Evolutionary conservation across 2,888 invertebrate species (phyloP), one percentile per base, ranked within the genome.

Genomic region (Deroplatys truncata): DNA sequence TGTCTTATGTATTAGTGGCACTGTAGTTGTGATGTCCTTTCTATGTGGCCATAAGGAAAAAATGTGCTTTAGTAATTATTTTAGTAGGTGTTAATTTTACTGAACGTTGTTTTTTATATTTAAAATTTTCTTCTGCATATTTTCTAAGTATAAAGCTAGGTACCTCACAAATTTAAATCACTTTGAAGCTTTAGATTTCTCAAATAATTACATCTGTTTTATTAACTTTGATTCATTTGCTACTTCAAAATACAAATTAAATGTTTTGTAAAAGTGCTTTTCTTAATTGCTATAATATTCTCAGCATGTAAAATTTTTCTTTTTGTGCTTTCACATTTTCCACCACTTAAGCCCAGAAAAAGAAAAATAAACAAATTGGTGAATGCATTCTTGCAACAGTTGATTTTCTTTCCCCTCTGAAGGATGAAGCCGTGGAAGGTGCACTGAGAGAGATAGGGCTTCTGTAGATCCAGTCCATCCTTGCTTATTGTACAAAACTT

Each of bases 381-480:
- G 56, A 72, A 72, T 72, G 56, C 29, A 84, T 28, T 84, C 84
- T 29, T 84, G 84, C 28, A 84, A 29, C 28, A 84, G 84, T 86
- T 83, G 86, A 82, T 89, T 86, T 56, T 89, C 83, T 89, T 82
- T 89, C 82, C 88, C 86, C 88, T 89, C 82, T 86, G 92, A 95
- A 97, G 98, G 98, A 98, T 94, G 98, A 98, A 96, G 98, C 97
- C 93, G 97, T 98, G 94, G 98, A 98, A 94, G 97, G 97, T 93
- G 97, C 98, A 93, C 97, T 98, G 93, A 97, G 97, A 94, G 98
- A 98, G 94, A 97, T 98, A 95, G 98, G 98, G 94, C 96, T 98
- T 93, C 97, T 98, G 94, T 98, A 96, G 93, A 82, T 56, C 82
- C 82, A 82, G 31, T 43, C 28, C 56, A 86, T 49, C 86, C 56